Percentiles rank a stretch among this genome's conserved stretches.
Evolutionary conservation across 2,797 vertebrate species (phyloP).

Genomic region (Crenuchus spilurus): DNA sequence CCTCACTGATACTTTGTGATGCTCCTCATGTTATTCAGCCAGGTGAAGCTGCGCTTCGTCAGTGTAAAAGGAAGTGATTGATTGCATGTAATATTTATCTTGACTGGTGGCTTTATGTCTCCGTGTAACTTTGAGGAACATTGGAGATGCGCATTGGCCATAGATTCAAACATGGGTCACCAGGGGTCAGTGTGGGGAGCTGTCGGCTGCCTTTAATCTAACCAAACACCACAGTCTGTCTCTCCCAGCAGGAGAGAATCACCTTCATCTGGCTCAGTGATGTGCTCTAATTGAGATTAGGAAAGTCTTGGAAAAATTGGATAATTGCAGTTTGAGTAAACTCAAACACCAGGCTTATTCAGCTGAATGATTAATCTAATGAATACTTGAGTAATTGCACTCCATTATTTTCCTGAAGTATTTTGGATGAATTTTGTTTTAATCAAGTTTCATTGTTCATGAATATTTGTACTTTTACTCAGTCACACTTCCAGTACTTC

Average conservation of each 20-base stretch:
- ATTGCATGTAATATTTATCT: constrained; percentile 14
- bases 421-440: no score
- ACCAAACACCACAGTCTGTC: not conserved
- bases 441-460: no score
- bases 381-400: no score
- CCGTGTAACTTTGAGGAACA: not conserved
- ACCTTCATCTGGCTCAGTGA: not conserved
- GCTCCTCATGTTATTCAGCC: not conserved
- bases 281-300: not conserved
- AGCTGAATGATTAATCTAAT: no score
- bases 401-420: no score
- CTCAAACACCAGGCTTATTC: not conserved
- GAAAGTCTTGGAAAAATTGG: not conserved
- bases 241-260: not conserved
- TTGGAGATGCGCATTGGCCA: not conserved
- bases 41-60: not conserved
- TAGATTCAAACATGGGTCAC: not conserved
- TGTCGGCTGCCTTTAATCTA: not conserved
- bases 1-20: not conserved
- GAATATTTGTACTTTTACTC: no score
- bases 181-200: not conserved
- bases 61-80: not conserved
- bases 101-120: not conserved
- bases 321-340: not conserved
- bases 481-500: no score